Evolutionary conservation across 2,113 vertebrate genomes (phyloP), one percentile per base, ranked within the genome.

Genomic region (Halcyon malimbica): DNA sequence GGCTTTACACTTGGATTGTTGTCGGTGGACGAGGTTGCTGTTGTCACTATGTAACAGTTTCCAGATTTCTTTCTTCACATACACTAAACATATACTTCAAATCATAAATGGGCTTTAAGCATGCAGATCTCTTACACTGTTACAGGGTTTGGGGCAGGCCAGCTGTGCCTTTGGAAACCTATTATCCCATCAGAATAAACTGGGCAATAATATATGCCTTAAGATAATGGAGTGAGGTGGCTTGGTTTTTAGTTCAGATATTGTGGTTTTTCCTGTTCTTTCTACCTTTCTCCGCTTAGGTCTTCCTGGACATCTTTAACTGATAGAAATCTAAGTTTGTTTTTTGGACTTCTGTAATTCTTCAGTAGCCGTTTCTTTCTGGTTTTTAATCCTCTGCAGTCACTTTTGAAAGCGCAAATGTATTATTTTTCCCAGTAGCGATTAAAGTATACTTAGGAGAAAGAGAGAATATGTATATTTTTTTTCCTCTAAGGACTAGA

Each of bases 41-140:
- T 39, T 70, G 51, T 70, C 21, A 15, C 3, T 53, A 10, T 17
- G 28, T 53, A 20, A 12, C 6, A 25, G 10, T 77, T 65, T 25
- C 29, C 26, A 0, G 28, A 19, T 53, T 70, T 82, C 17, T 68
- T 69, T 59, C 8, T 76, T 65, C 42, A 28, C 4, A 0, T 41
- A n/a, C 5, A 5, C 8, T 50, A 82, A 64, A 42, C 13, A 1
- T 1, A 9, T 35, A 23, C 6, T 59, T 87, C 23, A 56, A 7
- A 33, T 15, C 11, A 4, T n/a, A 57, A 25, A 23, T 2, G 12
- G 10, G 18, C 17, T 26, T 59, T 13, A 41, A 17, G 26, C 23
- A 2, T 5, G 12, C 33, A 24, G 13, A 3, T 64, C 16, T 44
- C 2, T 0, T 7, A 80, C 16, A 17, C 25, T 1, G 1, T 83